Base-by-base conservation (phyloP, 2,797 vertebrate species). In the Astyanax mexicanus region DNA sequence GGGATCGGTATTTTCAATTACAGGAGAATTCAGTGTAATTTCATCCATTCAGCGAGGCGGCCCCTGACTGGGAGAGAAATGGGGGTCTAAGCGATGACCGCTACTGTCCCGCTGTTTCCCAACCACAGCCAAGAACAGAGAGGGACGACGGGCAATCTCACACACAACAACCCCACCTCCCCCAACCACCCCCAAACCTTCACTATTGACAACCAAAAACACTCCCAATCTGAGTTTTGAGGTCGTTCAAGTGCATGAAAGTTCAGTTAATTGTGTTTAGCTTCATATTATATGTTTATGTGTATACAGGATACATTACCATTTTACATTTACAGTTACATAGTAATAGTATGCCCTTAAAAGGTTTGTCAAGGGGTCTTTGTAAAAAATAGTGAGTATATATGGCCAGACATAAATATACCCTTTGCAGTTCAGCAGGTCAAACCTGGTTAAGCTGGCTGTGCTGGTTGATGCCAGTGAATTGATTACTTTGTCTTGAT, bases 1-100 rank as follows among this genome's bases (percentile, higher is more conserved):
- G 80, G 62, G 74, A 80, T 84, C 89, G 89, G 87, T 89, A 85
- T 91, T 93, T 94, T 93, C 90, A 93, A 93, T 92, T 92, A 93
- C 86, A 71, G 71, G 61, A 86, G 88, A 89, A 93, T 93, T 91
- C 86, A 78, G 77, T 86, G 90, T 92, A 92, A 93, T 93, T 93
- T 93, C 89, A 90, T 90, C 84, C 83, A 84, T 84, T 91, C 88
- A 92, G 89, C 81, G 87, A 82, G 78, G 82, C 74, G 89, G 84
- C 86, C 88, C 55, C 93, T 90, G 80, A 81, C 90, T 87, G 92
- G 0, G 91, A 89, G 83, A 84, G 86, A 92, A 92, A 93, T 93
- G 87, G 91, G 84, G 87, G 91, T 84, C 68, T 84, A 69, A 86
- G 86, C 29, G 32, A 75, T 78, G 76, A 76, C 75, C 65, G 52